Percentiles rank a stretch among this genome's conserved stretches.
Conservation (phyloP, 2,888 invertebrate genomes). For the Cosmopolites sordidus region DNA sequence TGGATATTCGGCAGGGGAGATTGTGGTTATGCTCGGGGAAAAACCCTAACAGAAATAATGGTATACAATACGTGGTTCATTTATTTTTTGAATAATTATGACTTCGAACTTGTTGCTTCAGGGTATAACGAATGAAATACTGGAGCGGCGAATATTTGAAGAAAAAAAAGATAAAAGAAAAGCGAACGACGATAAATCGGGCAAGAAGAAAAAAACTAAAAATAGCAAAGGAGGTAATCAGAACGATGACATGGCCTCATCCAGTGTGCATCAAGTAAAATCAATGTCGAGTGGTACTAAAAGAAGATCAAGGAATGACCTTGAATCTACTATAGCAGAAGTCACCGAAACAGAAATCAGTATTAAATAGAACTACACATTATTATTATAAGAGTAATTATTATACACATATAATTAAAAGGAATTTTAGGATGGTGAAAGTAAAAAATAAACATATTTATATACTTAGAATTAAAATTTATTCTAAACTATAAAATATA, state of each 20-base stretch:
- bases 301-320: constrained; percentile 1
- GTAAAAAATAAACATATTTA: too few relatives aligned
- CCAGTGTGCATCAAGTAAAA: background rate
- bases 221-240: background rate
- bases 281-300: background rate
- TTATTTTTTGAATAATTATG: background rate
- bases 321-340: background rate
- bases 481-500: too few relatives aligned
- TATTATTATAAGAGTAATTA: background rate
- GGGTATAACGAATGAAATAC: constrained; percentile 24
- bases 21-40: constrained; percentile 41
- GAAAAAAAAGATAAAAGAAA: constrained; percentile 12
- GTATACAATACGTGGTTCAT: constrained; percentile 17
- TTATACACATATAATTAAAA: too few relatives aligned
- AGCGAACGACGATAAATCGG: constrained; percentile 5
- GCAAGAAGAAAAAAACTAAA: background rate
- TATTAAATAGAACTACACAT: constrained; percentile 3
- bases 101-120: background rate
- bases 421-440: too few relatives aligned
- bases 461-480: too few relatives aligned
- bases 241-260: background rate
- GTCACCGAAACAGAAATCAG: constrained; percentile 6
- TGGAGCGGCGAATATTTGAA: constrained; percentile 17
- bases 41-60: constrained; percentile 43
- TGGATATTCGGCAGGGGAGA: constrained; percentile 48